Base-by-base conservation (phyloP, 1,140 invertebrate genomes). In the Prorops nasuta region DNA sequence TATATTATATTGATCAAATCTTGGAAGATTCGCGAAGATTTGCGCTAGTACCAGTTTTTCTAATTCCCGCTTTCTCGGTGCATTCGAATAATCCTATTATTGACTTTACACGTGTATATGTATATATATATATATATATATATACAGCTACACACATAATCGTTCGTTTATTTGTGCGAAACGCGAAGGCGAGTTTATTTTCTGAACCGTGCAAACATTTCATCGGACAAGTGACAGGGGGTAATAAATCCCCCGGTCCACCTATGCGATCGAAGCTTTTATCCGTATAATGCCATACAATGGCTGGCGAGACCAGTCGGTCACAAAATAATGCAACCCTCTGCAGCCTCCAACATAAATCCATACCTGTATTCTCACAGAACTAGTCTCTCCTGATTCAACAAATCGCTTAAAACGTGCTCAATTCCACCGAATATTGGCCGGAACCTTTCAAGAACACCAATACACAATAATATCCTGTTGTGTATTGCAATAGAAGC, bases 161-260 rank as follows among this genome's bases (percentile, higher is more conserved):
- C n/a, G n/a, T n/a, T n/a, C n/a, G n/a, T n/a, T n/a, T n/a, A n/a
- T n/a, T n/a, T n/a, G n/a, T n/a, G n/a, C n/a, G n/a, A n/a, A n/a
- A n/a, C n/a, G n/a, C n/a, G n/a, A n/a, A n/a, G n/a, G n/a, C n/a
- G n/a, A n/a, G n/a, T n/a, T n/a, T n/a, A n/a, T n/a, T n/a, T n/a
- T n/a, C n/a, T n/a, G n/a, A n/a, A n/a, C n/a, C n/a, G n/a, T n/a
- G n/a, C n/a, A 57, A 62, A 59, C 60, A 63, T 63, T 58, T 64
- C 59, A 62, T 58, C 51, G 49, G 44, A 55, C 45, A 58, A 58
- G 44, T 64, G 58, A 63, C 61, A 58, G 62, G 51, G 45, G 52
- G 62, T 67, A 66, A 66, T 67, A 66, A 67, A 66, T 66, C 56
- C 62, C 44, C 49, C 38, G 44, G 56, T 58, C 61, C 64, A 64